Percentiles rank a stretch among this genome's conserved stretches.
phyloP scores from a whole-genome alignment of 1,140 invertebrate species.

The Proales similis region DNA sequence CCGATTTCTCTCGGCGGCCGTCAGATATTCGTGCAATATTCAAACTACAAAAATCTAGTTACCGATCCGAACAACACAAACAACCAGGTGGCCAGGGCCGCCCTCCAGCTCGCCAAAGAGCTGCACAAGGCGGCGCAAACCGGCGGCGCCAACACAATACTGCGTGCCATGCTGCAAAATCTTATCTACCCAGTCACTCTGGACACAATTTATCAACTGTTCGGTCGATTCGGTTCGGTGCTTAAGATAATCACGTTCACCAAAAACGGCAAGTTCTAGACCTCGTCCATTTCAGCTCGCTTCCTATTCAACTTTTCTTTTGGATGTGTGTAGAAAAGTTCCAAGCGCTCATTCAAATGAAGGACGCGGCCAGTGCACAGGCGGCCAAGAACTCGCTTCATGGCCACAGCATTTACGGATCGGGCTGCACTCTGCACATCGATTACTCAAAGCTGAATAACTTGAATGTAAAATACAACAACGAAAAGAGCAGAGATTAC shows the following conservation, averaged over 20 bases:
- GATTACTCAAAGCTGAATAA: slow-evolving; percentile 93
- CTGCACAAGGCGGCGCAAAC: slow-evolving; percentile 55
- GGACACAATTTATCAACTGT: slow-evolving; percentile 32
- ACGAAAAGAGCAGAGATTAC: slow-evolving; percentile 97
- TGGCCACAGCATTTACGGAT: slow-evolving; percentile 92
- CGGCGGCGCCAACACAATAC: slow-evolving; percentile 73
- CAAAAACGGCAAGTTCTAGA: slow-evolving; percentile 20
- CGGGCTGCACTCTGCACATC: slow-evolving; percentile 87
- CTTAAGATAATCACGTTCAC: slow-evolving; percentile 38
- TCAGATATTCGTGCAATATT: slow-evolving; percentile 89
- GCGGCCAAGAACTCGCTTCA: slow-evolving; percentile 65
- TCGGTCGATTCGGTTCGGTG: slow-evolving; percentile 23
- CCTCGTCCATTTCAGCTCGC: neutral
- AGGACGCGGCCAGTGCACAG: slow-evolving; percentile 20
- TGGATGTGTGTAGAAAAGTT: slow-evolving; percentile 21
- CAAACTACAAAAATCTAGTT: slow-evolving; percentile 74
- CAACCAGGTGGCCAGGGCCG: slow-evolving; percentile 68
- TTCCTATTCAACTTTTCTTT: neutral
- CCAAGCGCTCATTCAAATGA: slow-evolving; percentile 38
- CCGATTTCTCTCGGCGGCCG: slow-evolving; percentile 67
- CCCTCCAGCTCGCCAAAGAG: slow-evolving; percentile 59
- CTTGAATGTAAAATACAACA: slow-evolving; percentile 98
- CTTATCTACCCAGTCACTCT: slow-evolving; percentile 21
- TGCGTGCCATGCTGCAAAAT: slow-evolving; percentile 27
- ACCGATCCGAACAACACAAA: slow-evolving; percentile 34